Evolutionary conservation across 2,888 invertebrate species (phyloP).

Genomic region (Selenia dentaria): DNA sequence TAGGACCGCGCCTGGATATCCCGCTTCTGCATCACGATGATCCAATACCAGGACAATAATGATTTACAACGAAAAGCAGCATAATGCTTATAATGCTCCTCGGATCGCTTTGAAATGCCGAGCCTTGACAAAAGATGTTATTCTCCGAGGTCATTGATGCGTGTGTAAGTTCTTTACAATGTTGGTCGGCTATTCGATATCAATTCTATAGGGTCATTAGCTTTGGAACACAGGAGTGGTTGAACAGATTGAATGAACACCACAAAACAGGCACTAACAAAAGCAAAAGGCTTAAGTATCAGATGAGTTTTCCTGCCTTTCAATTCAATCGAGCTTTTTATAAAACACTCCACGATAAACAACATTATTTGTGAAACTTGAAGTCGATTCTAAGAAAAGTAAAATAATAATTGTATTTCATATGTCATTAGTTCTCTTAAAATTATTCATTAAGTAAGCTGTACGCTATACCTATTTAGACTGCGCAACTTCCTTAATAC

Average conservation of each 20-base stretch:
- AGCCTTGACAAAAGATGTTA: conserved; percentile 34
- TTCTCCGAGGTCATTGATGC: conserved; percentile 34
- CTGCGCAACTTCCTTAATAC: too few species aligned
- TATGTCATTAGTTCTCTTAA: too few species aligned
- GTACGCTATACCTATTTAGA: too few species aligned
- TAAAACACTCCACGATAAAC: too few species aligned
- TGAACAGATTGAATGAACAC: conserved; percentile 4
- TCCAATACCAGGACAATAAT: conserved; percentile 25
- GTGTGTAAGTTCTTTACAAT: conserved; percentile 30
- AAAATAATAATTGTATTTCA: too few species aligned
- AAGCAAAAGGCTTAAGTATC: neutral
- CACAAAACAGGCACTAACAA: conserved; percentile 1
- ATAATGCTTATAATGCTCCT: conserved; percentile 29
- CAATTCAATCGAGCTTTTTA: neutral
- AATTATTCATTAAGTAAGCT: too few species aligned
- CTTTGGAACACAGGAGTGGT: conserved; percentile 14
- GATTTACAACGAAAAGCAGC: conserved; percentile 25
- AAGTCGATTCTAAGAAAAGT: too few species aligned
- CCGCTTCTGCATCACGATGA: conserved; percentile 25
- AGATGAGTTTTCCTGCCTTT: neutral
- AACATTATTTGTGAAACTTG: too few species aligned
- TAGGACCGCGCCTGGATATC: conserved; percentile 9
- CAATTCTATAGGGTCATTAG: conserved; percentile 20
- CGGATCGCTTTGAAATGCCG: conserved; percentile 22
- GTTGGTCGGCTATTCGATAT: conserved; percentile 4